A percentile compares a stretch with the other conserved stretches of the same genome.
These are phyloP conservation scores for Ephialtes manifestator DNA, from an alignment of 2,888 invertebrate species.

Conservation along the genomic window DNA sequence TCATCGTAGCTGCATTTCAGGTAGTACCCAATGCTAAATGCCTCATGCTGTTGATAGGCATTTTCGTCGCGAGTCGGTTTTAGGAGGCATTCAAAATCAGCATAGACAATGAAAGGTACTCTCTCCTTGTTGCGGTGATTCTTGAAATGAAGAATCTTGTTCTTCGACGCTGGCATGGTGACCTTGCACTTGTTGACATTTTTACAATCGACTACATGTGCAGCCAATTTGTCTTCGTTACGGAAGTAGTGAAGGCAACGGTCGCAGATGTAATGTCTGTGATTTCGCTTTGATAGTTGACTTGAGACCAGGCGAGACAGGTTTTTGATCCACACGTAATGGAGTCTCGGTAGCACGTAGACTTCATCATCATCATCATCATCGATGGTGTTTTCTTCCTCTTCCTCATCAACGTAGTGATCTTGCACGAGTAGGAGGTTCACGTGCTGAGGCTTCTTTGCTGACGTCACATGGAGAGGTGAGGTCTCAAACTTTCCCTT, in stretches of 20 bases:
- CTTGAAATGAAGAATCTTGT: too few species aligned
- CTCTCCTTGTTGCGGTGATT: too few species aligned
- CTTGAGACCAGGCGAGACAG: slow-evolving; percentile 12
- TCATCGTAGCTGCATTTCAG: slow-evolving; percentile 50
- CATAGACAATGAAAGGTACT: slow-evolving; percentile 64
- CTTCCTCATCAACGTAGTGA: slow-evolving; percentile 37
- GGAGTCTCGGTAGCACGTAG: slow-evolving; percentile 5
- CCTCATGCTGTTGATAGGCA: neutral
- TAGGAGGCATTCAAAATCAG: slow-evolving; percentile 64
- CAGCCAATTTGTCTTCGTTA: too few species aligned
- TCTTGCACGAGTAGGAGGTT: slow-evolving; percentile 52
- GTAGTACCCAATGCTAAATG: slow-evolving; percentile 52
- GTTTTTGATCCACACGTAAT: slow-evolving; percentile 50
- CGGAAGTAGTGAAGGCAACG: too few species aligned
- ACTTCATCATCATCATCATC: too few species aligned
- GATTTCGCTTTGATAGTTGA: slow-evolving; percentile 9
- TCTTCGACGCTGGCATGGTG: too few species aligned
- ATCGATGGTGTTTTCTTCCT: neutral
- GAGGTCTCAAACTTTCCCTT: neutral
- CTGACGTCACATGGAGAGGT: slow-evolving; percentile 32
- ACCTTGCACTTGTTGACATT: too few species aligned
- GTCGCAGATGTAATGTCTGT: slow-evolving; percentile 28
- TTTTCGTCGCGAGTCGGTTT: slow-evolving; percentile 41
- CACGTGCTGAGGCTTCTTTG: slow-evolving; percentile 46
- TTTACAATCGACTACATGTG: too few species aligned